Evolutionary conservation across 2,113 vertebrate genomes (phyloP).

Genomic region (Clarias gariepinus): DNA sequence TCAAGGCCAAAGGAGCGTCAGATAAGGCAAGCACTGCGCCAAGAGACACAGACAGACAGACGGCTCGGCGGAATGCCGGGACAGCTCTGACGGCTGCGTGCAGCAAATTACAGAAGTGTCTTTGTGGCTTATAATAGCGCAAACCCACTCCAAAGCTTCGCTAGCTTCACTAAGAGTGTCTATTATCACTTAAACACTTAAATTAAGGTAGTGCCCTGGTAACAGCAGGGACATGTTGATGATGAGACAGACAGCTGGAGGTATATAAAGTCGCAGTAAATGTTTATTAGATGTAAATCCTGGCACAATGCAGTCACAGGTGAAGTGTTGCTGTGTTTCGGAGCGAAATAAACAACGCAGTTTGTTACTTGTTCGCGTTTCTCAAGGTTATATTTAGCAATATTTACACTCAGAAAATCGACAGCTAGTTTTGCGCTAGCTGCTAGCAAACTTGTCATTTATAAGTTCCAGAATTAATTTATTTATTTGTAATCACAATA

Average conservation of each 20-base stretch:
- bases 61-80: background rate
- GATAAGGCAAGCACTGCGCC: background rate
- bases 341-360: background rate
- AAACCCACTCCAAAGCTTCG: background rate
- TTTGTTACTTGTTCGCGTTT: background rate
- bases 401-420: background rate
- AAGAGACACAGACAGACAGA: background rate
- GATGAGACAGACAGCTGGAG: conserved; percentile 22
- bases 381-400: background rate
- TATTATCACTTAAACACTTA: conserved; percentile 38
- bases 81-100: conserved; percentile 1
- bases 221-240: background rate
- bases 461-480: no score
- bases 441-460: no score
- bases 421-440: background rate
- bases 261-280: background rate
- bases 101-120: conserved; percentile 1
- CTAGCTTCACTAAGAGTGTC: conserved; percentile 12
- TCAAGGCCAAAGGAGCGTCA: conserved; percentile 21
- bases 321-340: background rate
- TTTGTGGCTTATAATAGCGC: background rate
- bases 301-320: background rate
- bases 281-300: background rate
- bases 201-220: background rate
- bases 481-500: background rate